Conservation (phyloP, 2,113 vertebrate species). For the Spermophilus dauricus region DNA sequence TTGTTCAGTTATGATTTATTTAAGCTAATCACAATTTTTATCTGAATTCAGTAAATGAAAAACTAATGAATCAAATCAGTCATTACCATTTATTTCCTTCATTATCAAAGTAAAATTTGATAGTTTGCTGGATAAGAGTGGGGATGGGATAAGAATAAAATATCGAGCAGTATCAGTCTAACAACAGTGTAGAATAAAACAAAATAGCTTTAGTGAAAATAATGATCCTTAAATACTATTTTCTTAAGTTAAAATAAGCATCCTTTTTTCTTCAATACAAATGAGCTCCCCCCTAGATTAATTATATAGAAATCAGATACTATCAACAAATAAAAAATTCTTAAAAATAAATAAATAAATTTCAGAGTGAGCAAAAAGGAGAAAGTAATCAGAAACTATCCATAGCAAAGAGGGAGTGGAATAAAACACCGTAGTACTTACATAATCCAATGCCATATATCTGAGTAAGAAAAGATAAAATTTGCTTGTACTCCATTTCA, state of each 20-base stretch:
- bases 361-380: no score
- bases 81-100: conserved; percentile 54
- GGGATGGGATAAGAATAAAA: not conserved
- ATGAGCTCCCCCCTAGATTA: not conserved
- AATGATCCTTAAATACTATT: conserved; percentile 12
- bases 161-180: not conserved
- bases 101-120: conserved; percentile 60
- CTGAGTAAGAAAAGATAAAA: conserved; percentile 11
- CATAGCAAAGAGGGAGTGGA: not conserved
- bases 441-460: not conserved
- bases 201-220: not conserved
- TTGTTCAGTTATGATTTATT: conserved; percentile 31
- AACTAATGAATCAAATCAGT: conserved; percentile 37
- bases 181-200: not conserved
- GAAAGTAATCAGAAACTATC: not conserved
- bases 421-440: not conserved
- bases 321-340: not conserved
- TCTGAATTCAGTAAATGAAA: conserved; percentile 46
- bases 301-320: not conserved
- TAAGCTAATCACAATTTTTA: conserved; percentile 22
- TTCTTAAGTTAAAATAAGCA: conserved; percentile 5
- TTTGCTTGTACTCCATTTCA: not conserved
- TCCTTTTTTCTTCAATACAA: not conserved
- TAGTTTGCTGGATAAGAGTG: not conserved
- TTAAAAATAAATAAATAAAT: no score